These are phyloP conservation scores for Platyura marginata DNA, from an alignment of 1,140 invertebrate species.

Conservation along the genomic window DNA sequence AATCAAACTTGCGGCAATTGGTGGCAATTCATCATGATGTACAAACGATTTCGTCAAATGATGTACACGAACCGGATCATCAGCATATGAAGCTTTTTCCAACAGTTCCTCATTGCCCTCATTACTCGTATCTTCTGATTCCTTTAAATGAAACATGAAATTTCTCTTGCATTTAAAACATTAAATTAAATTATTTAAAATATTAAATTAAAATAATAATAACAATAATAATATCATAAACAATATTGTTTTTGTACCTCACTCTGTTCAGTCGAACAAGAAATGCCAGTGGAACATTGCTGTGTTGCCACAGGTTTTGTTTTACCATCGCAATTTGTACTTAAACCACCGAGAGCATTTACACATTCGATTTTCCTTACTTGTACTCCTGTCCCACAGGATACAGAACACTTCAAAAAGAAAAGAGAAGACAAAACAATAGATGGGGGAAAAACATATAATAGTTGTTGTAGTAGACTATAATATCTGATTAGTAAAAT, in stretches of 20 bases:
- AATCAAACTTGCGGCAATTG: conserved; percentile 13
- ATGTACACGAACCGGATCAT: background rate
- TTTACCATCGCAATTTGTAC: conserved; percentile 29
- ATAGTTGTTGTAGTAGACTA: no score
- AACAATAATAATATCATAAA: no score
- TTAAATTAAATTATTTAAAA: no score
- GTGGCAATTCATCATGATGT: conserved; percentile 18
- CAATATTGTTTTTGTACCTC: no score
- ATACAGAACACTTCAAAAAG: conserved; percentile 57
- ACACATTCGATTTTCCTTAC: conserved; percentile 65
- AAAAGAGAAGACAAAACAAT: conserved; percentile 1
- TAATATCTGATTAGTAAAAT: no score
- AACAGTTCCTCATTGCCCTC: no score
- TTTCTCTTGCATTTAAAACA: no score
- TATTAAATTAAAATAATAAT: no score
- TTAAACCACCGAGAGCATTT: conserved; percentile 22
- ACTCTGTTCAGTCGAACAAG: conserved; percentile 24
- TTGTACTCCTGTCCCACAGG: conserved; percentile 68
- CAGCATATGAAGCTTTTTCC: background rate
- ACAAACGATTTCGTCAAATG: background rate
- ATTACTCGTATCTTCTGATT: no score
- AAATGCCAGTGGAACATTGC: conserved; percentile 44
- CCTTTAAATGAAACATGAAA: no score
- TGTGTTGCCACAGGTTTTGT: conserved; percentile 38
- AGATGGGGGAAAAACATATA: no score